These are phyloP conservation scores for Heptranchias perlo DNA, from an alignment of 2,113 vertebrate genomes.

Conservation along the genomic window DNA sequence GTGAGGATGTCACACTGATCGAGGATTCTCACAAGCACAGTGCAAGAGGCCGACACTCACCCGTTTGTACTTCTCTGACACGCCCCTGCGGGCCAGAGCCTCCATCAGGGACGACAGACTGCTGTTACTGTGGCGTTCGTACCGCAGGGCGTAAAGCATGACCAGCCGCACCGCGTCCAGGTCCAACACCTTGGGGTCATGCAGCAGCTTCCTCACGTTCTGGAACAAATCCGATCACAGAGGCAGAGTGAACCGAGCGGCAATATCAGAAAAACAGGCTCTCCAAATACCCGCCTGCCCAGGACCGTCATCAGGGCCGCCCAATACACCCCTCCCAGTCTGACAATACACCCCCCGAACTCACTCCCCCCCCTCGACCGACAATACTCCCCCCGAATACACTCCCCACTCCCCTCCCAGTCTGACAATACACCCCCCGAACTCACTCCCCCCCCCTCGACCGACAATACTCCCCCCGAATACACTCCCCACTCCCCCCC, in stretches of 20 bases:
- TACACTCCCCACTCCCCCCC: not conserved
- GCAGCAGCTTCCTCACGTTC: constrained; percentile 79
- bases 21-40: no score
- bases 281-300: not conserved
- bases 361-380: no score
- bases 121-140: constrained; percentile 83
- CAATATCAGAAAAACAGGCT: not conserved
- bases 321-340: not conserved
- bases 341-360: not conserved
- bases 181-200: constrained; percentile 72
- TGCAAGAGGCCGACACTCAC: constrained; percentile 47
- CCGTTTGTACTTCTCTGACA: constrained; percentile 74
- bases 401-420: not conserved
- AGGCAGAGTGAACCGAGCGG: not conserved
- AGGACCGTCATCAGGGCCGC: not conserved
- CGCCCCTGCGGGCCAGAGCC: constrained; percentile 69
- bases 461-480: no score
- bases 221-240: constrained; percentile 43
- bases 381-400: no score
- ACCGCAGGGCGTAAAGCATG: constrained; percentile 86
- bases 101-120: constrained; percentile 68
- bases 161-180: constrained; percentile 78
- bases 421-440: not conserved
- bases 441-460: no score
- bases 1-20: no score